Evolutionary conservation across 2,888 invertebrate species (phyloP).

Genomic region (Lithophane ornitopus): DNA sequence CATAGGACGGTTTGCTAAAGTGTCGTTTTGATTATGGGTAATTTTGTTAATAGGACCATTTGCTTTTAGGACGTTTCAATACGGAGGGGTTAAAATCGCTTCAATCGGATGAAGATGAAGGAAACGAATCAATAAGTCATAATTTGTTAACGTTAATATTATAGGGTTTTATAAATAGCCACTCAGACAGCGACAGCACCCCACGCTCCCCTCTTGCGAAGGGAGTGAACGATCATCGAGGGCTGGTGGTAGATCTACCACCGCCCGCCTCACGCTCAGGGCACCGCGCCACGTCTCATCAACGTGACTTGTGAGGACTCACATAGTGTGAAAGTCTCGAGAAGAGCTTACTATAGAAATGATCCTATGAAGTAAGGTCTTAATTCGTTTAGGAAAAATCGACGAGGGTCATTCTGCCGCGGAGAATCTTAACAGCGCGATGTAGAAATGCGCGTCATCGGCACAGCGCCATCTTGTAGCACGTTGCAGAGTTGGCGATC

Average conservation of each 20-base stretch:
- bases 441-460: slow-evolving; percentile 42
- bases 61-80: too few species aligned
- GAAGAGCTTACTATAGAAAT: slow-evolving; percentile 61
- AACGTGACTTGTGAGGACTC: slow-evolving; percentile 61
- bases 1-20: background rate
- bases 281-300: slow-evolving; percentile 59
- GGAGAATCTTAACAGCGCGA: slow-evolving; percentile 51
- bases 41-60: too few species aligned
- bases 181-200: slow-evolving; percentile 22
- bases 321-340: slow-evolving; percentile 59
- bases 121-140: too few species aligned
- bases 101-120: too few species aligned
- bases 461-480: slow-evolving; percentile 36
- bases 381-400: accelerated
- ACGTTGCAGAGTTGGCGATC: background rate
- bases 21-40: too few species aligned
- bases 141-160: too few species aligned
- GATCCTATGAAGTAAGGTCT: slow-evolving; percentile 38
- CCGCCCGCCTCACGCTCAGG: slow-evolving; percentile 61
- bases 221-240: slow-evolving; percentile 56
- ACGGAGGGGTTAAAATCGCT: too few species aligned
- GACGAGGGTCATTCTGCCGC: slow-evolving; percentile 26
- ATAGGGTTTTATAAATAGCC: slow-evolving; percentile 5
- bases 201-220: slow-evolving; percentile 47
- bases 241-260: slow-evolving; percentile 51